Evolutionary conservation across 2,888 invertebrate genomes (phyloP).

Genomic region (Cyclophora albipunctata): DNA sequence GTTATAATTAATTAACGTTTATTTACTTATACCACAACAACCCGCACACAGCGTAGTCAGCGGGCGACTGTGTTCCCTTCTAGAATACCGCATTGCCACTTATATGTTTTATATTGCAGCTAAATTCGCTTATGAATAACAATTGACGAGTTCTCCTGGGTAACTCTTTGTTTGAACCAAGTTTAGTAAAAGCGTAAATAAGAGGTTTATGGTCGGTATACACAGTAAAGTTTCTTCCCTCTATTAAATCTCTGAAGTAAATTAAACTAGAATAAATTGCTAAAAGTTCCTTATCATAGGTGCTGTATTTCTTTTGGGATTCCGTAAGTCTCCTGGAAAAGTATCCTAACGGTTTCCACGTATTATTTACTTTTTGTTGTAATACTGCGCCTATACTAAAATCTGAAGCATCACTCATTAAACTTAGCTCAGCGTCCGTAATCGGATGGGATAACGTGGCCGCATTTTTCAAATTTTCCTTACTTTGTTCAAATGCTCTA

Average conservation of each 20-base stretch:
- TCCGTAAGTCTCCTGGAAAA: slow-evolving; percentile 15
- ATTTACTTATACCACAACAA: too few species aligned
- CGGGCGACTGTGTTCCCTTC: too few species aligned
- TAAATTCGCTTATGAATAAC: neutral
- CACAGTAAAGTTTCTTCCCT: too few species aligned
- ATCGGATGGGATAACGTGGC: slow-evolving; percentile 6
- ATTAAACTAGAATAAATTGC: slow-evolving; percentile 16
- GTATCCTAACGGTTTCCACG: slow-evolving; percentile 17
- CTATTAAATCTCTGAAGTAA: slow-evolving; percentile 12
- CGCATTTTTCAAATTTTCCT: slow-evolving; percentile 9
- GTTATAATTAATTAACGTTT: too few species aligned
- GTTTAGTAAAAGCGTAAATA: neutral
- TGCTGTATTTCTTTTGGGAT: slow-evolving; percentile 14
- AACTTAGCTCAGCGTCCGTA: slow-evolving; percentile 1
- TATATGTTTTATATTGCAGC: neutral
- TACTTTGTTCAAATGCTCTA: slow-evolving; percentile 14
- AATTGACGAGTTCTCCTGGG: neutral
- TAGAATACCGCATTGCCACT: too few species aligned
- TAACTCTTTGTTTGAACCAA: neutral
- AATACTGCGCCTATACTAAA: slow-evolving; percentile 14
- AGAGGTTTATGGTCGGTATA: neutral
- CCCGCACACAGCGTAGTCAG: too few species aligned
- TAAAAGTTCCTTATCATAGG: slow-evolving; percentile 19
- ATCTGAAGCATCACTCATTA: slow-evolving; percentile 18
- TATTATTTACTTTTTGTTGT: slow-evolving; percentile 10